These are phyloP conservation scores for Climacteris rufus DNA, from an alignment of 2,113 vertebrate genomes.

Conservation along the genomic window DNA sequence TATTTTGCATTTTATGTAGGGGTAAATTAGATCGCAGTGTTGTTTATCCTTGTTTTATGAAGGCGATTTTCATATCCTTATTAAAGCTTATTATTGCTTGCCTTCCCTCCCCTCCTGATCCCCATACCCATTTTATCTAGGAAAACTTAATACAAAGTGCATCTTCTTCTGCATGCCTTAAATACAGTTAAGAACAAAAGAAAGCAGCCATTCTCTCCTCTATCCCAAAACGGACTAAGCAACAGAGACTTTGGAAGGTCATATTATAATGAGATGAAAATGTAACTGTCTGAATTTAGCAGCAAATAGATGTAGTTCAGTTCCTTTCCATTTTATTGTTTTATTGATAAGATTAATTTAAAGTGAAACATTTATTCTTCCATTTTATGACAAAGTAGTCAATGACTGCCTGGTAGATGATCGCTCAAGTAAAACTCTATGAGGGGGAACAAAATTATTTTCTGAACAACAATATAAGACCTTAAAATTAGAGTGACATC, in stretches of 20 bases:
- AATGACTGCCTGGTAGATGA: slow-evolving; percentile 33
- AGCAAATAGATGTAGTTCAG: slow-evolving; percentile 53
- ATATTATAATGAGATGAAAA: slow-evolving; percentile 57
- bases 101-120: not conserved
- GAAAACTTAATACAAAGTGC: not conserved
- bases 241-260: slow-evolving; percentile 34
- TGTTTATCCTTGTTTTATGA: slow-evolving; percentile 71
- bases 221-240: not conserved
- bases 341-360: slow-evolving; percentile 65
- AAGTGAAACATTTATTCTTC: slow-evolving; percentile 43
- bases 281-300: slow-evolving; percentile 27
- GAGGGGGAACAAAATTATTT: slow-evolving; percentile 11
- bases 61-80: slow-evolving; percentile 58
- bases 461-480: slow-evolving; percentile 33
- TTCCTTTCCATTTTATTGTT: slow-evolving; percentile 39
- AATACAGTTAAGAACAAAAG: not conserved
- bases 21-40: slow-evolving; percentile 57
- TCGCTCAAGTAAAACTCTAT: slow-evolving; percentile 43
- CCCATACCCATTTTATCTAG: slow-evolving; percentile 25
- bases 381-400: slow-evolving; percentile 45
- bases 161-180: not conserved
- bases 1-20: slow-evolving; percentile 67
- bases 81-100: slow-evolving; percentile 57
- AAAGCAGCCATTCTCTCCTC: not conserved
- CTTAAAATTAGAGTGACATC: slow-evolving; percentile 42